Evolutionary conservation across 2,888 invertebrate species (phyloP).

Genomic region (Pomacea canaliculata): DNA sequence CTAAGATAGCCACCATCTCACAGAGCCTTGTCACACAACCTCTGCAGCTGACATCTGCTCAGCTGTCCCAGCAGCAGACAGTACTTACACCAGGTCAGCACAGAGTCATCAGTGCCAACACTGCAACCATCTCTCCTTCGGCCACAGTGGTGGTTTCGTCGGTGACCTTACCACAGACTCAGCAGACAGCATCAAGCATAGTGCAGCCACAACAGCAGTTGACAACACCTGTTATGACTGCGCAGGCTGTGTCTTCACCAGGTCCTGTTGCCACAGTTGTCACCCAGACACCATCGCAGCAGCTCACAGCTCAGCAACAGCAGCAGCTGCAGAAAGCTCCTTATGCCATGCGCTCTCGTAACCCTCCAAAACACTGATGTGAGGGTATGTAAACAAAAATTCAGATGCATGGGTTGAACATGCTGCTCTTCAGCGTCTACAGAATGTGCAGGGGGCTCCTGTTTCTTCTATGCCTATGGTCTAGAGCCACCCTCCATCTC

Average conservation of each 20-base stretch:
- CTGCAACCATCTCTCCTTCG: conserved; percentile 22
- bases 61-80: conserved; percentile 7
- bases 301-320: conserved; percentile 23
- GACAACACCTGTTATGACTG: conserved; percentile 29
- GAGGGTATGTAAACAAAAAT: not conserved
- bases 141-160: conserved; percentile 31
- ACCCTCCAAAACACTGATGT: conserved; percentile 52
- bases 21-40: conserved; percentile 48
- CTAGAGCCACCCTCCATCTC: too few species aligned
- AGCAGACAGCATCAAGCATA: conserved; percentile 33
- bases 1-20: conserved; percentile 34
- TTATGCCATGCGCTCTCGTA: conserved; percentile 63
- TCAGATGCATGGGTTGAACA: too few species aligned
- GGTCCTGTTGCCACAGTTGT: conserved; percentile 41
- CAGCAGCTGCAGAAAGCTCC: conserved; percentile 43
- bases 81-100: conserved; percentile 25
- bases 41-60: conserved; percentile 31
- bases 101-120: conserved; percentile 28
- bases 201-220: conserved; percentile 36
- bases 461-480: too few species aligned
- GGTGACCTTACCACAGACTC: conserved; percentile 12
- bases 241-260: conserved; percentile 39
- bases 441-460: too few species aligned
- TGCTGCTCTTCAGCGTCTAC: too few species aligned
- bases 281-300: conserved; percentile 35